phyloP scores from a whole-genome alignment of 2,888 invertebrate species.

The Hirtodrosophila histrioides region DNA sequence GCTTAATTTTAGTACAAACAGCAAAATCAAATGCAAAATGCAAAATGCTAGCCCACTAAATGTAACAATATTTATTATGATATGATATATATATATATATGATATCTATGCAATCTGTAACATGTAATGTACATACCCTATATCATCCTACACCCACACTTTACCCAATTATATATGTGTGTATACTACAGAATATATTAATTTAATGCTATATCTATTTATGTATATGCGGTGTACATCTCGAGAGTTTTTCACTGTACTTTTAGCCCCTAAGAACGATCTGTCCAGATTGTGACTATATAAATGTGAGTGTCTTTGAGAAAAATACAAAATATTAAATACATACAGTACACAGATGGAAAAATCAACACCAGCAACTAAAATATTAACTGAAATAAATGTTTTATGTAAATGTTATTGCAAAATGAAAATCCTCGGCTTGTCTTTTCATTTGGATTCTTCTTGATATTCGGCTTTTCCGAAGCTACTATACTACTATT shows the following conservation, averaged over 20 bases:
- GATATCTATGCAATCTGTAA: slow-evolving; percentile 19
- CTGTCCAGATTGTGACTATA: slow-evolving; percentile 68
- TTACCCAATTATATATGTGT: slow-evolving; percentile 11
- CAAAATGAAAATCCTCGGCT: slow-evolving; percentile 25
- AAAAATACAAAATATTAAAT: slow-evolving; percentile 27
- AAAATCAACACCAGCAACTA: slow-evolving; percentile 43
- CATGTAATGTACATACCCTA: slow-evolving; percentile 36
- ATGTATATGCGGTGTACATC: slow-evolving; percentile 33
- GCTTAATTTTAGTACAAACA: slow-evolving; percentile 81
- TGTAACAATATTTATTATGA: slow-evolving; percentile 63
- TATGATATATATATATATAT: neutral
- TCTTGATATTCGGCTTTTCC: no score
- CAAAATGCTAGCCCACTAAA: slow-evolving; percentile 62
- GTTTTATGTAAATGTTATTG: slow-evolving; percentile 77
- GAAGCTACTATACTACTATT: no score
- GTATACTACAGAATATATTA: slow-evolving; percentile 13
- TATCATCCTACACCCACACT: slow-evolving; percentile 30
- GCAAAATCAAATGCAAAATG: slow-evolving; percentile 52
- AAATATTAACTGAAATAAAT: slow-evolving; percentile 68
- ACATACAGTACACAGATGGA: slow-evolving; percentile 27
- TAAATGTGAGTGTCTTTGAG: slow-evolving; percentile 75
- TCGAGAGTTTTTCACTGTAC: slow-evolving; percentile 32
- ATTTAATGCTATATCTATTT: slow-evolving; percentile 33
- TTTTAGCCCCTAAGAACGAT: slow-evolving; percentile 50
- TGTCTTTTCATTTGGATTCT: neutral